phyloP scores from a whole-genome alignment of 2,888 invertebrate species.

The Philopedon plagiatum region DNA sequence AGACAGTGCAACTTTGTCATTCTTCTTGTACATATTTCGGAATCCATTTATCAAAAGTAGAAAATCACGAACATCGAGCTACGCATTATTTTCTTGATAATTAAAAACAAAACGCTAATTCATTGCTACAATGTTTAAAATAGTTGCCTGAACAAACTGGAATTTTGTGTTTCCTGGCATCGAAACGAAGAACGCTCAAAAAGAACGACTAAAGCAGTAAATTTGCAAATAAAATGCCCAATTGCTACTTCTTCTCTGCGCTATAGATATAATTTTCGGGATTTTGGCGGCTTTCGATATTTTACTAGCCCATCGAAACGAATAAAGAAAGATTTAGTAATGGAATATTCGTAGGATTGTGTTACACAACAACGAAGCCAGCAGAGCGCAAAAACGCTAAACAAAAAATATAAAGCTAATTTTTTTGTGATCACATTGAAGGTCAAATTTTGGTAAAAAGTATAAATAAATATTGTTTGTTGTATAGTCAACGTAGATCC shows the following conservation, averaged over 20 bases:
- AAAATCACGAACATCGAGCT: not conserved
- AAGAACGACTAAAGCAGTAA: not conserved
- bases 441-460: too few relatives aligned
- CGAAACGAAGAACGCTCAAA: not conserved
- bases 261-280: conserved; percentile 6
- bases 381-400: too few relatives aligned
- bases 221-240: conserved; percentile 10
- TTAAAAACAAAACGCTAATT: not conserved
- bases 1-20: too few relatives aligned
- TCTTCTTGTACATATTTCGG: too few relatives aligned
- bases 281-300: conserved; percentile 10
- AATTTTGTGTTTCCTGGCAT: not conserved
- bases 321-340: conserved; percentile 17
- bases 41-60: too few relatives aligned
- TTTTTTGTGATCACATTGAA: too few relatives aligned
- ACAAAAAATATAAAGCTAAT: too few relatives aligned
- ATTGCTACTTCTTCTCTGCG: conserved; percentile 3
- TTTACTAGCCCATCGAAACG: not conserved
- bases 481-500: too few relatives aligned
- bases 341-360: too few relatives aligned
- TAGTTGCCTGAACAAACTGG: not conserved
- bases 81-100: too few relatives aligned
- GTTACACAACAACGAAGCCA: too few relatives aligned
- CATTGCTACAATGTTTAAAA: not conserved
- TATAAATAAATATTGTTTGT: too few relatives aligned